Percentiles rank a stretch among this genome's conserved stretches.
These are phyloP conservation scores for Xylocampa areola DNA, from an alignment of 2,888 invertebrate species.

Conservation along the genomic window DNA sequence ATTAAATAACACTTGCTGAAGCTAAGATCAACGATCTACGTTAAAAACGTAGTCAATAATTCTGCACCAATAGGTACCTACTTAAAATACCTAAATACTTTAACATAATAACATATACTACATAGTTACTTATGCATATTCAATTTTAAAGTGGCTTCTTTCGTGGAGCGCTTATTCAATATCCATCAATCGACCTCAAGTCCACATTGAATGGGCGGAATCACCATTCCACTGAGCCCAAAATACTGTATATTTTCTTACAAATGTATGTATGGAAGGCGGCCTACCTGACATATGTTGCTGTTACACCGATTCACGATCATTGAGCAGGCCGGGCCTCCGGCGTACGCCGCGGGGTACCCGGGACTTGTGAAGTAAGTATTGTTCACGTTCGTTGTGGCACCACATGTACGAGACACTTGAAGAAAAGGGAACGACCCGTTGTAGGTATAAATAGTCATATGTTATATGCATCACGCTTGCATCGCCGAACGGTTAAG, in stretches of 20 bases:
- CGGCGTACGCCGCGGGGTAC: conserved; percentile 92
- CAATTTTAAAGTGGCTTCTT: too few relatives aligned
- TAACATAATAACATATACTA: too few relatives aligned
- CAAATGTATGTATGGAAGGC: background rate
- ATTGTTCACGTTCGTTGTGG: conserved; percentile 93
- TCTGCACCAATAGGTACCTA: too few relatives aligned
- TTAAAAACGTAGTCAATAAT: too few relatives aligned
- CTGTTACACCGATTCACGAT: conserved; percentile 92
- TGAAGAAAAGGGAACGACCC: conserved; percentile 31
- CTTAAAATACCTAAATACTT: too few relatives aligned
- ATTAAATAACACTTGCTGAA: too few relatives aligned
- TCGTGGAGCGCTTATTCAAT: too few relatives aligned
- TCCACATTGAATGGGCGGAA: background rate
- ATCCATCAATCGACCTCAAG: too few relatives aligned
- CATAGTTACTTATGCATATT: too few relatives aligned
- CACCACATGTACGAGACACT: conserved; percentile 94
- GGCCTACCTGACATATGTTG: conserved; percentile 92
- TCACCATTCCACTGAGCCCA: background rate
- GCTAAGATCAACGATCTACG: too few relatives aligned
- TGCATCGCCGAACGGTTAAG: too few relatives aligned
- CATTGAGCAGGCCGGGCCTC: conserved; percentile 92
- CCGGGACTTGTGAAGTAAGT: conserved; percentile 95
- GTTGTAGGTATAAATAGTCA: background rate
- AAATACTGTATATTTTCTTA: background rate
- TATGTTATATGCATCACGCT: too few relatives aligned